Percentiles rank a stretch among this genome's conserved stretches.
These are phyloP conservation scores for Falco punctatus DNA, from an alignment of 2,113 vertebrate species.

Conservation along the genomic window DNA sequence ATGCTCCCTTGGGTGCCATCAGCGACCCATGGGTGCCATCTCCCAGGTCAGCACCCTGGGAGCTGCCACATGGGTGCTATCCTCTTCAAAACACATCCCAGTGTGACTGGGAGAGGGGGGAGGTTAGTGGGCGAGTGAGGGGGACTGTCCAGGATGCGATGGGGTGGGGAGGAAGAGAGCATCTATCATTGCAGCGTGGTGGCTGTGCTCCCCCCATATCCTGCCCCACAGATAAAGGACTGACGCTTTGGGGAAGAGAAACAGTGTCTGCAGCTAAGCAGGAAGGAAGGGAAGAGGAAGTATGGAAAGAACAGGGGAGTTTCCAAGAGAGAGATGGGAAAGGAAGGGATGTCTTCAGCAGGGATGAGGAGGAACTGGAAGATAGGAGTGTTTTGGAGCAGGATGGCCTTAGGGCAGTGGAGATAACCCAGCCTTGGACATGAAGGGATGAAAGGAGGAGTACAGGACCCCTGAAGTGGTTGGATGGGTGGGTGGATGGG, in stretches of 20 bases:
- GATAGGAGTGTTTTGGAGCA: neutral
- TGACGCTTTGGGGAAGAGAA: neutral
- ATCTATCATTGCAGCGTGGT: neutral
- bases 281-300: neutral
- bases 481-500: neutral
- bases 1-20: neutral
- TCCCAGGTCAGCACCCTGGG: neutral
- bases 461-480: neutral
- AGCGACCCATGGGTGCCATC: neutral
- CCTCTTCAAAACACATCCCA: neutral
- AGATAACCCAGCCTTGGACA: neutral
- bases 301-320: neutral
- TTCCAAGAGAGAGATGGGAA: neutral
- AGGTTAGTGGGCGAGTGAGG: neutral
- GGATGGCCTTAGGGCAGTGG: neutral
- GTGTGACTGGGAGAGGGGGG: neutral
- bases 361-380: neutral
- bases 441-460: neutral
- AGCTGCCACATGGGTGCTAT: neutral
- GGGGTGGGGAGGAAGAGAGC: neutral
- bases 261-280: neutral
- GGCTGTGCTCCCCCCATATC: neutral
- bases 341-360: neutral
- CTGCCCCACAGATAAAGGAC: neutral
- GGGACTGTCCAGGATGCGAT: neutral